These are phyloP conservation scores for Aptenodytes forsteri DNA, from an alignment of 2,113 vertebrate genomes.

Conservation along the genomic window DNA sequence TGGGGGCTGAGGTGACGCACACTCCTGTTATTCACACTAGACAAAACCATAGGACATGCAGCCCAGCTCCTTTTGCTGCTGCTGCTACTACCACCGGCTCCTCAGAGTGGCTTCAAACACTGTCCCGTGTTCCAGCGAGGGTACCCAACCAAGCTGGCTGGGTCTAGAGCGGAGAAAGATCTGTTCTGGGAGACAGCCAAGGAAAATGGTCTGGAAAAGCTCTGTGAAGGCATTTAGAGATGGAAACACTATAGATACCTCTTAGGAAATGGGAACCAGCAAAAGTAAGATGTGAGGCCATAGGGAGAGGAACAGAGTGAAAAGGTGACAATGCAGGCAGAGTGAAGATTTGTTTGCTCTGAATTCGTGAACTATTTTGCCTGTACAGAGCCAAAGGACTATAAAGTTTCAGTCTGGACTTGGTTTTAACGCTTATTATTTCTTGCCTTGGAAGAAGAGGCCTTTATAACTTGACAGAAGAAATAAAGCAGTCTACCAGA, in stretches of 20 bases:
- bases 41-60: neutral
- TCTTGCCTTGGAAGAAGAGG: neutral
- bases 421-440: neutral
- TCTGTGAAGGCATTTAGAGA: neutral
- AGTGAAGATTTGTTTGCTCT: neutral
- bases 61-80: neutral
- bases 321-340: neutral
- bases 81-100: neutral
- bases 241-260: neutral
- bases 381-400: neutral
- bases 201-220: neutral
- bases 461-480: neutral
- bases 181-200: neutral
- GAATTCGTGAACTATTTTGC: neutral
- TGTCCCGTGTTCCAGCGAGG: neutral
- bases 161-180: neutral
- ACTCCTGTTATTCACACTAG: neutral
- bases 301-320: neutral
- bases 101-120: neutral
- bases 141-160: neutral
- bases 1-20: neutral
- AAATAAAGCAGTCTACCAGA: constrained; percentile 2
- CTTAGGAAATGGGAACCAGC: neutral
- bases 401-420: neutral
- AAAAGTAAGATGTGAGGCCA: neutral